phyloP scores from a whole-genome alignment of 2,888 invertebrate species.

The Clunio marinus region DNA sequence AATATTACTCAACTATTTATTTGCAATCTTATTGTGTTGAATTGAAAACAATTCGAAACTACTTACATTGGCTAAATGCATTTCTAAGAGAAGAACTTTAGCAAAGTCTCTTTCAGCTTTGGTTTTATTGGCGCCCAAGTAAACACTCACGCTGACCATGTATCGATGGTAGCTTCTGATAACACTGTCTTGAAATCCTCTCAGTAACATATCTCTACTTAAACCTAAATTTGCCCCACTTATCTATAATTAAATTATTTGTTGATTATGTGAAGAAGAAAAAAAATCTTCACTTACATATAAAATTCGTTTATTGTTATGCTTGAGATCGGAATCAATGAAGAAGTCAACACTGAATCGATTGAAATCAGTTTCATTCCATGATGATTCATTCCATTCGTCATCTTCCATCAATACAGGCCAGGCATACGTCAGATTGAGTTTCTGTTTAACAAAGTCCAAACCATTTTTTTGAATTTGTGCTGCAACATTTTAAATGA shows the following conservation, averaged over 20 bases:
- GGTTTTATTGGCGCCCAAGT: constrained; percentile 42
- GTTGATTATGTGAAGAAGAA: background rate
- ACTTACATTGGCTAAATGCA: constrained; percentile 42
- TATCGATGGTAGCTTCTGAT: constrained; percentile 42
- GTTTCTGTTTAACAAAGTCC: constrained; percentile 11
- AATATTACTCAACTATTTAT: background rate
- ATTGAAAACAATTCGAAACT: background rate
- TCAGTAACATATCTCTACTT: constrained; percentile 41
- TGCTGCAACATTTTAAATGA: background rate
- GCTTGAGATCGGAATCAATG: constrained; percentile 30
- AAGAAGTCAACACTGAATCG: constrained; percentile 33
- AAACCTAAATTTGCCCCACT: constrained; percentile 40
- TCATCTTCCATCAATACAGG: background rate
- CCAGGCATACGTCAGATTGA: constrained; percentile 26
- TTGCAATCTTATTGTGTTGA: background rate
- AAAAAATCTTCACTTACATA: constrained; percentile 17
- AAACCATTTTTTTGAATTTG: constrained; percentile 18
- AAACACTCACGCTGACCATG: constrained; percentile 42
- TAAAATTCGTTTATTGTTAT: background rate
- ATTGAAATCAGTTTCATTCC: constrained; percentile 5
- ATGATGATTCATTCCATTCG: constrained; percentile 3
- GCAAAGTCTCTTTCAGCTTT: constrained; percentile 42
- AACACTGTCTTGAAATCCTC: constrained; percentile 40
- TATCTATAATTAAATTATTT: constrained; percentile 38
- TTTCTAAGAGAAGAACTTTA: constrained; percentile 42